A percentile compares a stretch with the other conserved stretches of the same genome.
These are phyloP conservation scores for Petrophora chlorosata DNA, from an alignment of 2,888 invertebrate species.

Conservation along the genomic window DNA sequence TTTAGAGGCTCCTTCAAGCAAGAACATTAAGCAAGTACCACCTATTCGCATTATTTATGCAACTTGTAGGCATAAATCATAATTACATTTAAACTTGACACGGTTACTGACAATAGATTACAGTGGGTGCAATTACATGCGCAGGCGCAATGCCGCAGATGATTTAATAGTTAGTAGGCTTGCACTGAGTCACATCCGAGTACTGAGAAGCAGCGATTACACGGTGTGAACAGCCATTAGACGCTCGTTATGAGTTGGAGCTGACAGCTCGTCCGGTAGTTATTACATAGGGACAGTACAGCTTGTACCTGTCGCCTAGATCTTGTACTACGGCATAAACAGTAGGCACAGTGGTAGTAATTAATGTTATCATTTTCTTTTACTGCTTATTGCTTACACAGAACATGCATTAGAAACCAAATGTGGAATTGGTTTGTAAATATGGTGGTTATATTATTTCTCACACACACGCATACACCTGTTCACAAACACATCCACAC, in stretches of 20 bases:
- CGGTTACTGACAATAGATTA: constrained; percentile 36
- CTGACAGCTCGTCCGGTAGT: constrained; percentile 3
- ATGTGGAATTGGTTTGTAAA: too few relatives aligned
- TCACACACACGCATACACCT: too few relatives aligned
- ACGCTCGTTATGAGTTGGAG: constrained; percentile 2
- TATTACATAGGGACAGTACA: background rate
- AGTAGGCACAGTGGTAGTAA: too few relatives aligned
- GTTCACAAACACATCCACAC: too few relatives aligned
- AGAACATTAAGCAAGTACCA: background rate
- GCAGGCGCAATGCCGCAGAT: constrained; percentile 30
- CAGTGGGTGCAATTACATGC: constrained; percentile 36
- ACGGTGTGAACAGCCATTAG: constrained; percentile 36
- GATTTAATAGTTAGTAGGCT: constrained; percentile 17
- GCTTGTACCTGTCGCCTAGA: too few relatives aligned
- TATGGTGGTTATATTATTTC: too few relatives aligned
- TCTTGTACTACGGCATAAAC: too few relatives aligned
- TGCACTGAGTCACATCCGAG: constrained; percentile 20
- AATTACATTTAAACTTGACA: constrained; percentile 42
- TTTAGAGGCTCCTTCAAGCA: too few relatives aligned
- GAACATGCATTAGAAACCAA: too few relatives aligned
- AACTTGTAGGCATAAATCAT: constrained; percentile 10
- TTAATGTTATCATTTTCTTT: too few relatives aligned
- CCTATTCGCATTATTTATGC: background rate
- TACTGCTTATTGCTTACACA: too few relatives aligned
- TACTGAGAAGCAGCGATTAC: constrained; percentile 25